Evolutionary conservation across 2,888 invertebrate species (phyloP).

Genomic region (Caenorhabditis sinica): DNA sequence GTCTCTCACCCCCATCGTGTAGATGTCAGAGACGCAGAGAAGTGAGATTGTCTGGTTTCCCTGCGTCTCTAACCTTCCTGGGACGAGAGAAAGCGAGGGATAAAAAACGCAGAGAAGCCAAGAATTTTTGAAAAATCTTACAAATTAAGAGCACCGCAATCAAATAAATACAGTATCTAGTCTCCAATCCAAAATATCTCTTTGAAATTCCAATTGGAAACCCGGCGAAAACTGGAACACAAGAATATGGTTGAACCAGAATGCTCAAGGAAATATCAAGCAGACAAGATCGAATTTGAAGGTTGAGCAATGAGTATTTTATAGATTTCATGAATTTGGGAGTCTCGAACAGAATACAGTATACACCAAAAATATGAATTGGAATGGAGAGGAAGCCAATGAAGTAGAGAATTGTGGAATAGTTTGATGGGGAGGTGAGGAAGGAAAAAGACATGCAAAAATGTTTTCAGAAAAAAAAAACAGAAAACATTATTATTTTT

Average conservation of each 20-base stretch:
- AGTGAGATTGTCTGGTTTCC: no score
- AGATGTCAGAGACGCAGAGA: no score
- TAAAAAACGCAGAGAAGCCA: no score
- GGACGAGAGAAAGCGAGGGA: no score
- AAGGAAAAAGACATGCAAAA: not conserved
- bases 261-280: not conserved
- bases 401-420: not conserved
- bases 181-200: not conserved
- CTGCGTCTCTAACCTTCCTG: no score
- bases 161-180: not conserved
- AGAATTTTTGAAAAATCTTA: not conserved
- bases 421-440: not conserved
- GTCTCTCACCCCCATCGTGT: no score
- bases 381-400: not conserved
- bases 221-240: not conserved
- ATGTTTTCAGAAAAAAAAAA: no score
- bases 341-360: slow-evolving; percentile 2
- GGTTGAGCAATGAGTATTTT: not conserved
- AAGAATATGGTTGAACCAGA: not conserved
- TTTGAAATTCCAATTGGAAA: not conserved
- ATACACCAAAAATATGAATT: not conserved
- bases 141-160: not conserved
- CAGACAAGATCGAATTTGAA: not conserved
- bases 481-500: no score
- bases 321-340: slow-evolving; percentile 6